Percentiles rank a stretch among this genome's conserved stretches.
Evolutionary conservation across 2,113 vertebrate genomes (phyloP).

Genomic region (Anarrhichthys ocellatus): DNA sequence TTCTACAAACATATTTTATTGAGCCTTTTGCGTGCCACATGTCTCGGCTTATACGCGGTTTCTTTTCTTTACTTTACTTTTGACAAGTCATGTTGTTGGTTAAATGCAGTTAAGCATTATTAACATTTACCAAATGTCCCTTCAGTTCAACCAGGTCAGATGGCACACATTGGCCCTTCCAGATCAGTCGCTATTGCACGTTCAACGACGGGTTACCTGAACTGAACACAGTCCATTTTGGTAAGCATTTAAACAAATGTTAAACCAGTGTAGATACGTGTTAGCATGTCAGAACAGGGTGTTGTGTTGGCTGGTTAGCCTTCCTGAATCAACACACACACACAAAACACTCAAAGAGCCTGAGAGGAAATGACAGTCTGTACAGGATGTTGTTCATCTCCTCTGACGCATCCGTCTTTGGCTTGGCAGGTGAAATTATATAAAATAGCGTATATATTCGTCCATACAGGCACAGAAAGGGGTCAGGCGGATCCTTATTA

Average conservation of each 20-base stretch:
- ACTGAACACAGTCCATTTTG: not conserved
- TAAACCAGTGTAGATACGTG: not conserved
- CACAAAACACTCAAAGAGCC: conserved; percentile 34
- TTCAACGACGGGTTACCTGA: not conserved
- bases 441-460: conserved; percentile 18
- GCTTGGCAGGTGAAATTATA: not conserved
- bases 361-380: conserved; percentile 72
- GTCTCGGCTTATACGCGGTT: not conserved
- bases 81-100: not conserved
- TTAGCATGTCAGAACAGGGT: conserved; percentile 4
- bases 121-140: not conserved
- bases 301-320: conserved; percentile 14
- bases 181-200: not conserved
- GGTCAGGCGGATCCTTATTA: not conserved
- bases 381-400: conserved; percentile 65
- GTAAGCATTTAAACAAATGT: not conserved
- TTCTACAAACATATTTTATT: not conserved
- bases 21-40: not conserved
- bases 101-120: not conserved
- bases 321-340: conserved; percentile 36
- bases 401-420: conserved; percentile 31
- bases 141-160: not conserved
- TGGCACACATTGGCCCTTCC: not conserved
- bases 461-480: not conserved
- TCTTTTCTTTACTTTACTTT: not conserved